These are phyloP conservation scores for Rhegmatorhina hoffmannsi DNA, from an alignment of 2,113 vertebrate genomes.

Conservation along the genomic window DNA sequence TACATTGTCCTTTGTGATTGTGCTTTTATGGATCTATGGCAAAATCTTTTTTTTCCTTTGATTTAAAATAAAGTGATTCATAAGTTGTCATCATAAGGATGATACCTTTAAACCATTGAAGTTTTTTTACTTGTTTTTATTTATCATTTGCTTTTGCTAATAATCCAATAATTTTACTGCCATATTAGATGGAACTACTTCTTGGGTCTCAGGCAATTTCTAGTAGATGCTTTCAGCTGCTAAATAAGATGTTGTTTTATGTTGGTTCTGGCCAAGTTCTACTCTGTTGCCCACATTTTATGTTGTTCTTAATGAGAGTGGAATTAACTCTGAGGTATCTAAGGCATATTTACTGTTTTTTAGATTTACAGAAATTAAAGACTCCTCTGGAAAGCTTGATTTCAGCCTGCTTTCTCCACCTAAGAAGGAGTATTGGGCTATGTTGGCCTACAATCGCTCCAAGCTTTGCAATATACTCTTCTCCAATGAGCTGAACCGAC, in stretches of 20 bases:
- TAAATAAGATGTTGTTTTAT: neutral
- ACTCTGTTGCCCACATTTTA: neutral
- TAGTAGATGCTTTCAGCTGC: neutral
- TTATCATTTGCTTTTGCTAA: neutral
- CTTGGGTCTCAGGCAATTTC: neutral
- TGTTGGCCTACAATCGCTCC: conserved; percentile 95
- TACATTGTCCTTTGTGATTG: conserved; percentile 23
- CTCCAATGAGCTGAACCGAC: conserved; percentile 91
- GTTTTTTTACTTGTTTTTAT: neutral
- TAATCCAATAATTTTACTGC: neutral
- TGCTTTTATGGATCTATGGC: neutral
- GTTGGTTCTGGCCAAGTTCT: neutral
- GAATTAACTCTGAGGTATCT: neutral
- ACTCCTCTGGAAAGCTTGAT: conserved; percentile 86
- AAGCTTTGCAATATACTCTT: conserved; percentile 96
- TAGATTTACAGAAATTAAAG: conserved; percentile 92
- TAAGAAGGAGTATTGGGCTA: conserved; percentile 91
- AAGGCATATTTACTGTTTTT: neutral
- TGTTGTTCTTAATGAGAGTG: neutral
- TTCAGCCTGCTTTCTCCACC: conserved; percentile 85
- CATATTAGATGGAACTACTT: neutral
- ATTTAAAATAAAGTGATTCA: neutral
- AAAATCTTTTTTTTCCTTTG: neutral
- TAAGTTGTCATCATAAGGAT: neutral
- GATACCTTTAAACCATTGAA: neutral